Evolutionary conservation across 2,797 vertebrate genomes (phyloP).

Genomic region (Cossypha caffra): DNA sequence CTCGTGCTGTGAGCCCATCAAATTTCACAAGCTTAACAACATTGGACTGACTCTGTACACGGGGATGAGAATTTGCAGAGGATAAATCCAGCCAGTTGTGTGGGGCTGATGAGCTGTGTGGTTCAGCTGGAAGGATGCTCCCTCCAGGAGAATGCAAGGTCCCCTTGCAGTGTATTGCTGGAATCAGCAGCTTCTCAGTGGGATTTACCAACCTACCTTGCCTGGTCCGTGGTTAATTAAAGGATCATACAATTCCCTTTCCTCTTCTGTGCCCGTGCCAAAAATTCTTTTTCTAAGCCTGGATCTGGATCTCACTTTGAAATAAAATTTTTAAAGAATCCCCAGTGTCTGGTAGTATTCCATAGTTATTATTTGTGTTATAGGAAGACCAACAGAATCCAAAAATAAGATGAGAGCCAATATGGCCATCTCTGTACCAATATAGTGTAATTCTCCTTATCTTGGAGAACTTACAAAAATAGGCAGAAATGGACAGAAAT

Average conservation of each 20-base stretch:
- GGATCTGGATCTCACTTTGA: background rate
- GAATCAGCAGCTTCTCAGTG: background rate
- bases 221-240: background rate
- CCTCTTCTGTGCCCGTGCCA: background rate
- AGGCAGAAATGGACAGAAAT: background rate
- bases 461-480: background rate
- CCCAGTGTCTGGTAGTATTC: background rate
- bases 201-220: background rate
- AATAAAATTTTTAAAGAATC: background rate
- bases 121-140: background rate
- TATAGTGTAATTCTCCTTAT: background rate
- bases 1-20: constrained; percentile 60
- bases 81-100: background rate
- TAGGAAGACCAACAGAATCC: background rate
- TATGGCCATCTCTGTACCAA: background rate
- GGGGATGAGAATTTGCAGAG: constrained; percentile 33
- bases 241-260: background rate
- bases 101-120: constrained; percentile 7
- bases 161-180: background rate
- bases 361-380: background rate
- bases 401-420: background rate
- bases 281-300: background rate
- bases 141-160: background rate
- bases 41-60: background rate
- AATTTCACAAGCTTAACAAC: constrained; percentile 50